phyloP scores from a whole-genome alignment of 2,888 invertebrate species.

The Cinara cedri region DNA sequence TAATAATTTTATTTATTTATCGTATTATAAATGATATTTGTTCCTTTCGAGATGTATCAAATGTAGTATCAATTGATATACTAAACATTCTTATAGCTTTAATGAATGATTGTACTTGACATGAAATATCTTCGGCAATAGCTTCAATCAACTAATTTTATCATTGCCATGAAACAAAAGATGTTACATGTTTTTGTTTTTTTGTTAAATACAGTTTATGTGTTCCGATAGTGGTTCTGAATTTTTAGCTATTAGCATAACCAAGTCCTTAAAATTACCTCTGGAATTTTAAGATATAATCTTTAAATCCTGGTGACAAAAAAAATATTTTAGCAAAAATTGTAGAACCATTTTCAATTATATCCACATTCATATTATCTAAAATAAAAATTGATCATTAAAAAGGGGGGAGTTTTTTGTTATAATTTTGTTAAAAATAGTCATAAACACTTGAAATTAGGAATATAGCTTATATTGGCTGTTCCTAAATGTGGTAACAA shows the following conservation, averaged over 20 bases:
- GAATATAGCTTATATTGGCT: too few species aligned
- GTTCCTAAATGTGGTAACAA: too few species aligned
- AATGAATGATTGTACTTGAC: background rate
- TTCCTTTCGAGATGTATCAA: background rate
- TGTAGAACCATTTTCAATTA: background rate
- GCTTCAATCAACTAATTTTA: background rate
- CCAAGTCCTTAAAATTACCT: slow-evolving; percentile 5
- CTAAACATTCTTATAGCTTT: background rate
- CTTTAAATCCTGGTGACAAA: background rate
- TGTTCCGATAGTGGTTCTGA: background rate
- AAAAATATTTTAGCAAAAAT: background rate
- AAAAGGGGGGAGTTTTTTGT: too few species aligned
- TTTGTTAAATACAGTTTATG: background rate
- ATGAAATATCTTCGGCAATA: background rate
- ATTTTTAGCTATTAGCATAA: slow-evolving; percentile 3
- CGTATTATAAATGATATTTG: slow-evolving; percentile 9
- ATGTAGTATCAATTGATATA: slow-evolving; percentile 2
- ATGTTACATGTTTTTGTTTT: background rate
- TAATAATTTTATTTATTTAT: background rate
- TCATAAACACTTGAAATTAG: too few species aligned
- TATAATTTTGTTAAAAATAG: too few species aligned
- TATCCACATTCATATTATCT: background rate
- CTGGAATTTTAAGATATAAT: background rate
- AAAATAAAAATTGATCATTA: background rate
- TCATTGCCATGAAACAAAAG: background rate